Percentiles rank a stretch among this genome's conserved stretches.
Conservation (phyloP, 2,888 invertebrate species). For the Caenorhabditis japonica region DNA sequence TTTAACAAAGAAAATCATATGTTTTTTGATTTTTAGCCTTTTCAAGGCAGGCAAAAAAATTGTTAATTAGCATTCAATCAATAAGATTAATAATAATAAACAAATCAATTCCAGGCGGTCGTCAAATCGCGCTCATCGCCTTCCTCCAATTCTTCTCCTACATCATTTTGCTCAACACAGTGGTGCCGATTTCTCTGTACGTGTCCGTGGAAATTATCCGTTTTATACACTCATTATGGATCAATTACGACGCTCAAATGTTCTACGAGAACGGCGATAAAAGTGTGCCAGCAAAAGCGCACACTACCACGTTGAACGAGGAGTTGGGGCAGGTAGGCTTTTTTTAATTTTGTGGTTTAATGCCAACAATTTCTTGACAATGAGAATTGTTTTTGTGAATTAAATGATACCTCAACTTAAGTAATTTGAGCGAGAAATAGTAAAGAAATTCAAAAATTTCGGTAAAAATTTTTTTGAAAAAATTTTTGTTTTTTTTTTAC, state of each 20-base stretch:
- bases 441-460: too few relatives aligned
- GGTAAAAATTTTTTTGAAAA: too few relatives aligned
- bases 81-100: too few relatives aligned
- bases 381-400: too few relatives aligned
- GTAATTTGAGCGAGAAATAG: too few relatives aligned
- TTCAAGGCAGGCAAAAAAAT: too few relatives aligned
- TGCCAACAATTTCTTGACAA: too few relatives aligned
- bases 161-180: slow-evolving; percentile 98
- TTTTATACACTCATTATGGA: slow-evolving; percentile 96
- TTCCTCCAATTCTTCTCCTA: slow-evolving; percentile 98
- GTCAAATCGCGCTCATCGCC: slow-evolving; percentile 85
- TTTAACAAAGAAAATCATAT: too few relatives aligned
- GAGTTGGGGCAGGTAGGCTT: slow-evolving; percentile 79
- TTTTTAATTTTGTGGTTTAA: background rate
- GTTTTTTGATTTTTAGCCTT: too few relatives aligned
- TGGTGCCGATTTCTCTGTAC: slow-evolving; percentile 98
- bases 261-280: slow-evolving; percentile 82
- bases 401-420: too few relatives aligned
- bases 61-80: too few relatives aligned
- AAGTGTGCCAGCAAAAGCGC: slow-evolving; percentile 81
- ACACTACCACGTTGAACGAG: slow-evolving; percentile 97
- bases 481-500: too few relatives aligned
- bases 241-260: slow-evolving; percentile 99
- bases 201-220: slow-evolving; percentile 92
- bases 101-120: slow-evolving; percentile 46